Evolutionary conservation across 2,113 vertebrate species (phyloP), one percentile per base, ranked within the genome.

Genomic region (Theristicus caerulescens): DNA sequence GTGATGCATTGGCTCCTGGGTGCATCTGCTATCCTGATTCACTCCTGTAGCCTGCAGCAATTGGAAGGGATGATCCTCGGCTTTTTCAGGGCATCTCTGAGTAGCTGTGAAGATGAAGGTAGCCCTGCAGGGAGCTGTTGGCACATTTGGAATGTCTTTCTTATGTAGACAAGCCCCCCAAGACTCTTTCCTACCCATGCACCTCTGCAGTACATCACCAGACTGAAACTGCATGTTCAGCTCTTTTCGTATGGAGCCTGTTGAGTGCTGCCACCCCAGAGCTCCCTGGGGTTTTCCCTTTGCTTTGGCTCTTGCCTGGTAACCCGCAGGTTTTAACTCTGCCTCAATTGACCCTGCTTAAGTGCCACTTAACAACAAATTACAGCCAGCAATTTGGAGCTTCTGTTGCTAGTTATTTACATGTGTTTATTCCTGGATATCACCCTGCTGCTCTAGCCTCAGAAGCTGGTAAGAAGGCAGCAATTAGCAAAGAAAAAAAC

Each of bases 1-100:
- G 29, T 2, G 3, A 11, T 31, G 47, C 1, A 0, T 46, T 3
- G 2, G 24, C 10, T 51, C 22, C 27, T 1, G 6, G 3, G 3
- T 34, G 27, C 31, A 18, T 29, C n/a, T 20, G 0, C 19, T 54
- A 1, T 44, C 59, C 36, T 1, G 10, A 18, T 12, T 58, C 20
- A 4, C 13, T 81, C 20, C 79, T 2, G 8, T 44, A 70, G 38
- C 34, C n/a, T 49, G 18, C 19, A 79, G n/a, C 24, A 29, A 12
- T 25, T 19, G 3, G 16, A 38, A 38, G 8, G 49, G 32, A n/a
- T 5, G 31, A 14, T 7, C 24, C 69, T 40, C 40, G 42, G 40
- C 5, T n/a, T 51, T 26, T 34, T 5, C n/a, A 11, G 38, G 31
- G 36, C 59, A 44, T 29, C 49, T 55, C 22, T 6, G 64, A 52